Evolutionary conservation across 1,140 invertebrate genomes (phyloP).

Genomic region (Goniozus legneri): DNA sequence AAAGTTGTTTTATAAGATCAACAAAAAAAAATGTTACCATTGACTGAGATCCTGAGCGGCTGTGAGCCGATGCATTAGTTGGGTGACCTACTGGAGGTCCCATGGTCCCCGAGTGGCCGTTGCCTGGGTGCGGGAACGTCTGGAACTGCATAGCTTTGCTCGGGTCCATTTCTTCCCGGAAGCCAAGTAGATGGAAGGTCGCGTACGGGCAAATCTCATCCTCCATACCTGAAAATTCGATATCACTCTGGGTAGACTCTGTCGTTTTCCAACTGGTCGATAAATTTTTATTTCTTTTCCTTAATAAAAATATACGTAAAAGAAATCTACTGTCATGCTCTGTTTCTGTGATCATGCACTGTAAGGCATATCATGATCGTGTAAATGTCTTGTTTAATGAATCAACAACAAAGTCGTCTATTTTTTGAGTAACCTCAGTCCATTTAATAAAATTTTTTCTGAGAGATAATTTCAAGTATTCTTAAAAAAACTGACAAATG

Average conservation of each 20-base stretch:
- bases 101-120: slow-evolving; percentile 72
- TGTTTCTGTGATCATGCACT: too few species aligned
- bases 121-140: slow-evolving; percentile 80
- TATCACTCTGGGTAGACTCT: slow-evolving; percentile 44
- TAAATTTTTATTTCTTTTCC: too few species aligned
- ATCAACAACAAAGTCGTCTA: slow-evolving; percentile 4
- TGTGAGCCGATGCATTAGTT: slow-evolving; percentile 66
- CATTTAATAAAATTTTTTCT: too few species aligned
- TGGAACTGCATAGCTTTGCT: slow-evolving; percentile 83
- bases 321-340: too few species aligned
- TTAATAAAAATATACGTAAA: too few species aligned
- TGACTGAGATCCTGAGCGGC: slow-evolving; percentile 79
- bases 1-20: too few species aligned
- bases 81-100: slow-evolving; percentile 64
- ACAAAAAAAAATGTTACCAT: slow-evolving; percentile 62
- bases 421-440: too few species aligned
- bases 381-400: slow-evolving; percentile 4
- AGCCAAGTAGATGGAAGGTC: slow-evolving; percentile 88
- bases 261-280: slow-evolving; percentile 15
- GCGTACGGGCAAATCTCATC: slow-evolving; percentile 93
- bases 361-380: too few species aligned
- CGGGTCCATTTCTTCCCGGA: slow-evolving; percentile 92
- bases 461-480: too few species aligned
- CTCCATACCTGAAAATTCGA: slow-evolving; percentile 71
- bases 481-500: too few species aligned